Evolutionary conservation across 2,888 invertebrate genomes (phyloP), one percentile per base, ranked within the genome.

Genomic region (Heteromurus nitidus): DNA sequence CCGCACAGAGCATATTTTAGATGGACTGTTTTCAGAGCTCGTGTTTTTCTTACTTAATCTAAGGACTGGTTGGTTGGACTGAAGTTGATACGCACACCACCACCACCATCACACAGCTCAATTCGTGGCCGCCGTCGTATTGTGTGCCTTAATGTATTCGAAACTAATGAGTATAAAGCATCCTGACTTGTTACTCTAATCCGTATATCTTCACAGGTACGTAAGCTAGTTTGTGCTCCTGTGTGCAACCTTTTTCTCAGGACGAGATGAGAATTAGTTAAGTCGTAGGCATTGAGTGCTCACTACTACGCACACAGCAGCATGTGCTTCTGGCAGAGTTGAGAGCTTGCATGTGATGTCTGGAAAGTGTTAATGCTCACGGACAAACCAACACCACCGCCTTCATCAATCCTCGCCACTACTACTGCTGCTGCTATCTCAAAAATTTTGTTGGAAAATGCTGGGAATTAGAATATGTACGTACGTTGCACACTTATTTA

Each of bases 181-280:
- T 77, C 70, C 64, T 70, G 70, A 70, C 76, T 76, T 76, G 77
- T 77, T 70, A 77, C 70, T 77, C 64, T 77, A 77, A 77, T 77
- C 77, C 76, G 69, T 77, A n/a, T n/a, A 77, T 77, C 77, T 77
- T 64, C 53, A 20, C 77, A 77, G 76, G 68, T 60, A 64, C 30
- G 44, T 22, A 31, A 55, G 69, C 55, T 69, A 31, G 28, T 64
- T 64, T 58, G 67, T 42, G 60, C 60, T 76, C 31, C 47, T 65
- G 47, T n/a, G 13, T 26, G 7, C n/a, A 47, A n/a, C 36, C 36
- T 47, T 11, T 13, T 16, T 47, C 11, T 11, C 47, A 47, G 7
- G 47, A 9, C 5, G 24, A 2, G 11, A 22, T n/a, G 58, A 42
- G 55, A 20, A 42, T 26, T 26, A 5, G n/a, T 75, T 53, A 42